These are phyloP conservation scores for Epicampocera succincta DNA, from an alignment of 2,888 invertebrate genomes.

Conservation along the genomic window DNA sequence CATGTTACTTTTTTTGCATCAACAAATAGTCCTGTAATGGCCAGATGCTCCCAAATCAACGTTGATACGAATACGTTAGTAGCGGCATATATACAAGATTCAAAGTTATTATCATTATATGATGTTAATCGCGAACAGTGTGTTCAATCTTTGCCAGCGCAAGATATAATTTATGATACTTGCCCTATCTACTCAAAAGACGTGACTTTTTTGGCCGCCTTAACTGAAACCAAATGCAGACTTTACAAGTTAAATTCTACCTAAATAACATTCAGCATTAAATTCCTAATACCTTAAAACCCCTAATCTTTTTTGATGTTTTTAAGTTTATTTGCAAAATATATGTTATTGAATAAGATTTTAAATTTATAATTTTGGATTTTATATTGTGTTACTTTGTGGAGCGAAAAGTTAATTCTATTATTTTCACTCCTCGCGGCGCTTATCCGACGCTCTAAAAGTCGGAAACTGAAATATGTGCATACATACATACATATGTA, in stretches of 20 bases:
- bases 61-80: constrained; percentile 84
- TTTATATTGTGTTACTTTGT: too few relatives aligned
- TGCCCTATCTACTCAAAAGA: constrained; percentile 83
- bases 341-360: too few relatives aligned
- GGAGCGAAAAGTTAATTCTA: too few relatives aligned
- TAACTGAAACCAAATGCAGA: constrained; percentile 86
- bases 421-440: too few relatives aligned
- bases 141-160: constrained; percentile 84
- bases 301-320: too few relatives aligned
- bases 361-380: too few relatives aligned
- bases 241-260: constrained; percentile 84
- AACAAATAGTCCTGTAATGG: constrained; percentile 85
- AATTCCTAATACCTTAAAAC: background rate
- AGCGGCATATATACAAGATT: constrained; percentile 89
- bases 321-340: too few relatives aligned
- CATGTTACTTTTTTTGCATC: constrained; percentile 87
- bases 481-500: too few relatives aligned
- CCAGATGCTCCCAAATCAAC: constrained; percentile 81
- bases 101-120: constrained; percentile 86
- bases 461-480: too few relatives aligned
- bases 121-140: constrained; percentile 84
- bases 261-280: constrained; percentile 29
- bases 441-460: too few relatives aligned
- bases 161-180: constrained; percentile 87
- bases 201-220: constrained; percentile 84